Base-by-base conservation (phyloP, 2,888 invertebrate genomes). In the Adelphocoris suturalis region DNA sequence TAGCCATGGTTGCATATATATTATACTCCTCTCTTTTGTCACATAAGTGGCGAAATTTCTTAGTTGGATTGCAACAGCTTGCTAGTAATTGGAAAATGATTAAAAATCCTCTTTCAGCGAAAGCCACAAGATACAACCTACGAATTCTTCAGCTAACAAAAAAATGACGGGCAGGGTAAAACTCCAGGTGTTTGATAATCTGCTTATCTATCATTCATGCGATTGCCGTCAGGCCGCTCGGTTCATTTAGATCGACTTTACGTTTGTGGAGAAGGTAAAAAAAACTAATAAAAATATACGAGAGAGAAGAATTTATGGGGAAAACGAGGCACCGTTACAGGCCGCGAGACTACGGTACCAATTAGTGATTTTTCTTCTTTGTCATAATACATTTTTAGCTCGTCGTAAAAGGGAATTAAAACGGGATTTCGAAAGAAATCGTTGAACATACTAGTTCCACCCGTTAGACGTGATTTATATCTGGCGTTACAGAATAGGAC, bases 401-500 rank as follows among this genome's bases (percentile, higher is more conserved):
- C 68, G 61, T 61, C 61, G 68, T 68, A 23, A 23, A 68, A 68
- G 68, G 68, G 68, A 68, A 68, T 68, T 68, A 23, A 23, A 68
- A 27, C 68, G 68, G 68, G 68, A 3, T 68, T 68, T 68, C 68
- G 11, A 27, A 68, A 68, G 68, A 68, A 68, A 68, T 68, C 68
- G 68, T 68, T 23, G 27, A 27, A 68, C 68, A 19, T 68, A 68
- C 68, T 68, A 68, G 68, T 68, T 68, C 23, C 23, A 68, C 68
- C 68, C 68, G 68, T 68, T 68, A 68, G 9, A 3, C 23, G 68
- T 23, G 68, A 68, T 68, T 68, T 68, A 68, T 68, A 68, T 68
- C 68, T 68, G 68, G 68, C 23, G 68, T 68, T 68, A 68, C 68
- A 27, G 68, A 68, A 68, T 68, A 68, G 23, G 68, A 68, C 68